phyloP scores from a whole-genome alignment of 2,113 vertebrate genomes.

The Nothocercus julius region DNA sequence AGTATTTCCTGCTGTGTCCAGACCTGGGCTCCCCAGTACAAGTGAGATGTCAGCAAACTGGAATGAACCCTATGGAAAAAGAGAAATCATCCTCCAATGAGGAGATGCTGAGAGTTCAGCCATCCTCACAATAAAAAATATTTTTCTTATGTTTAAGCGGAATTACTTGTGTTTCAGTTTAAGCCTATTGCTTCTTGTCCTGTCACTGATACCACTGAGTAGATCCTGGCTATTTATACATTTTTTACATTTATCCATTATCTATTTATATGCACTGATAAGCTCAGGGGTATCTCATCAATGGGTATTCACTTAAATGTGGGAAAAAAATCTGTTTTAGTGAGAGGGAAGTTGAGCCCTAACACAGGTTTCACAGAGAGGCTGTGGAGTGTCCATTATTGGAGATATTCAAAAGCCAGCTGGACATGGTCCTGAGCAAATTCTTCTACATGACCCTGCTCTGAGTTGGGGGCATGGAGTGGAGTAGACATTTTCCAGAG shows the following conservation, averaged over 20 bases:
- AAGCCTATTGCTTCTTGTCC: no score
- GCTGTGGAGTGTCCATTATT: neutral
- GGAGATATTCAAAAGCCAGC: neutral
- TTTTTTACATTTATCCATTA: no score
- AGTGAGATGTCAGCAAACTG: rapidly evolving
- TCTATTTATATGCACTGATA: no score
- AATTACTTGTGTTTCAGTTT: no score
- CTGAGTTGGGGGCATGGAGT: neutral
- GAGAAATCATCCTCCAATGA: neutral
- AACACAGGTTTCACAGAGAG: neutral
- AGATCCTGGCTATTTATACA: no score
- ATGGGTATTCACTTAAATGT: no score
- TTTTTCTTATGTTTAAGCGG: no score
- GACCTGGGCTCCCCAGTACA: neutral
- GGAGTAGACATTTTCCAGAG: neutral
- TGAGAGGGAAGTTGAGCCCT: neutral
- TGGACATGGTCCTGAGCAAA: neutral
- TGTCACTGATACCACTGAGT: no score
- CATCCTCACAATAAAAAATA: no score
- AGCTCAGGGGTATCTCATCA: no score
- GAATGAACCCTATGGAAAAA: neutral
- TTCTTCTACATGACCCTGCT: neutral
- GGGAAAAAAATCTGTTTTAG: neutral
- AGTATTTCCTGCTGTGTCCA: neutral
- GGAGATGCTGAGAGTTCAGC: neutral